phyloP scores from a whole-genome alignment of 2,888 invertebrate species.

The Andrena hattorfiana region DNA sequence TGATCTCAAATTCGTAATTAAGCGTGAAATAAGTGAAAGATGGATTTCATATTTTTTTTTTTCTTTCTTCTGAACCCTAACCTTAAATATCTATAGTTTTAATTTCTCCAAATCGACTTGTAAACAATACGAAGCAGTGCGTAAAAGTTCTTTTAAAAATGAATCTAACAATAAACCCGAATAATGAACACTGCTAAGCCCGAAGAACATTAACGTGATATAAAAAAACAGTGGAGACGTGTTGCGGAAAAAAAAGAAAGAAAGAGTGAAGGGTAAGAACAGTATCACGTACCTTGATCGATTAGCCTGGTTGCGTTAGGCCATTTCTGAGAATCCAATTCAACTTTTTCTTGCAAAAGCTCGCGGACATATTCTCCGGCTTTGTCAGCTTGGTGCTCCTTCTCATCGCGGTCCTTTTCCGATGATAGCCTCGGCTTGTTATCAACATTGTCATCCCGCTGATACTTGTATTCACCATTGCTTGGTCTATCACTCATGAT shows the following conservation, averaged over 20 bases:
- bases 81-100: constrained; percentile 11
- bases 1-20: background rate
- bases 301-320: constrained; percentile 90
- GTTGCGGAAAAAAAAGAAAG: background rate
- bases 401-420: constrained; percentile 86
- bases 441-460: constrained; percentile 75
- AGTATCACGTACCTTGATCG: constrained; percentile 88
- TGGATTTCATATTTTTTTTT: background rate
- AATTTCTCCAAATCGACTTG: background rate
- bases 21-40: constrained; percentile 1
- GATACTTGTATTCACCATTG: constrained; percentile 81
- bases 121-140: background rate
- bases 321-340: constrained; percentile 87
- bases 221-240: background rate
- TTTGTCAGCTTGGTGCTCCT: constrained; percentile 88
- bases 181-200: background rate
- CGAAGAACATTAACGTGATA: constrained; percentile 3
- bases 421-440: constrained; percentile 72
- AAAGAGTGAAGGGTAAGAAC: background rate
- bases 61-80: background rate
- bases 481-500: constrained; percentile 80
- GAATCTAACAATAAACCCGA: background rate
- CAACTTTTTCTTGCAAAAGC: constrained; percentile 90
- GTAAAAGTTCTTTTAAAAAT: background rate
- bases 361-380: constrained; percentile 92